A percentile compares a stretch with the other conserved stretches of the same genome.
Conservation (phyloP, 2,797 vertebrate genomes). For the Pachyuromys duprasi region DNA sequence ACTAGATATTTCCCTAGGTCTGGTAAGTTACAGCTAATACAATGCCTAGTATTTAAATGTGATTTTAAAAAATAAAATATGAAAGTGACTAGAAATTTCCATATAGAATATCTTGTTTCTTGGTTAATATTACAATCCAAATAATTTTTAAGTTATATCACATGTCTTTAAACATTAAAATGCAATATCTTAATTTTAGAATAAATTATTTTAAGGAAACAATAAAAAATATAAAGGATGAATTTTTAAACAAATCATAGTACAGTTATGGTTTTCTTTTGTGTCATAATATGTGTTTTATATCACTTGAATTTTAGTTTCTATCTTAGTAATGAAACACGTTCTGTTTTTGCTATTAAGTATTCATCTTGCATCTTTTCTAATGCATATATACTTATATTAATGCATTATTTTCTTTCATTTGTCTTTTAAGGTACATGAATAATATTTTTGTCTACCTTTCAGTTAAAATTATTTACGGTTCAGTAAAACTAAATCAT, state of each 20-base stretch:
- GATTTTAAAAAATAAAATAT: slow-evolving; percentile 1
- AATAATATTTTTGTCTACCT: not conserved
- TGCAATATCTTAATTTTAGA: slow-evolving; percentile 55
- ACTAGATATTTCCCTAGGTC: not conserved
- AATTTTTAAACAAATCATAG: not conserved
- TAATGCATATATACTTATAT: not conserved
- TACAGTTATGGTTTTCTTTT: not conserved
- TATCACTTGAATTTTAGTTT: not conserved
- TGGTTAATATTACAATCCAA: slow-evolving; percentile 2
- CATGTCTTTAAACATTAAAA: slow-evolving; percentile 65
- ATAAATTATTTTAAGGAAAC: not conserved
- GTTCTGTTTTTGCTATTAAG: slow-evolving; percentile 28
- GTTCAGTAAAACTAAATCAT: not conserved
- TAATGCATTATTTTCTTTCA: not conserved
- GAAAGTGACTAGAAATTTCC: slow-evolving; percentile 57
- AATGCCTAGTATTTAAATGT: slow-evolving; percentile 27
- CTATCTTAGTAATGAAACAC: not conserved
- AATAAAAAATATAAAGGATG: slow-evolving; percentile 5
- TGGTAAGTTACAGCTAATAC: not conserved
- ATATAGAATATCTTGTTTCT: slow-evolving; percentile 62
- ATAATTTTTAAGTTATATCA: not conserved
- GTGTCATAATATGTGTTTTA: slow-evolving; percentile 24
- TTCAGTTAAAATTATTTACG: not conserved
- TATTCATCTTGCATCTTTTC: not conserved
- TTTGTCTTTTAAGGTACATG: not conserved